Conservation (phyloP, 2,797 vertebrate species). For the Pseudochirops corinnae region DNA sequence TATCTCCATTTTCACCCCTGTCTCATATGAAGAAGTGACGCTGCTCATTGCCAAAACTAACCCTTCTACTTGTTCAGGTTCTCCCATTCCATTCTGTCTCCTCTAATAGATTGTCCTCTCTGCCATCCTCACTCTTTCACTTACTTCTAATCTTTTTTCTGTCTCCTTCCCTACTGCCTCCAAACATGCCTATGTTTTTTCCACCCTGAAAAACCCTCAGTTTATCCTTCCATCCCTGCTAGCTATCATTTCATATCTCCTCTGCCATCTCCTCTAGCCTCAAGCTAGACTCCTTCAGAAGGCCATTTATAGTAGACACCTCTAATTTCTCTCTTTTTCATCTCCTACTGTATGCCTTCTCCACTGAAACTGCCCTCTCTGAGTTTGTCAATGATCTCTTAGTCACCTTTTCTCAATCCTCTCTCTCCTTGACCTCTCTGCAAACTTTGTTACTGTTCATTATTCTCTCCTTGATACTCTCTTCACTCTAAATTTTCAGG, state of each 20-base stretch:
- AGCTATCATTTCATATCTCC: background rate
- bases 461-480: background rate
- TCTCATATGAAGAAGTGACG: background rate
- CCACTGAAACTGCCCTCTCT: background rate
- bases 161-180: background rate
- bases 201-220: background rate
- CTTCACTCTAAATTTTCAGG: background rate
- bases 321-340: background rate
- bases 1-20: background rate
- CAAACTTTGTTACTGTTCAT: background rate
- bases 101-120: background rate
- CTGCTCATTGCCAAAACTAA: background rate
- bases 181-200: background rate
- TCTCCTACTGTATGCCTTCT: background rate
- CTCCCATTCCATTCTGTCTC: background rate
- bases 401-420: background rate
- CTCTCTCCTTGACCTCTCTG: background rate
- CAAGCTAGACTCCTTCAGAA: background rate
- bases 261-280: no score
- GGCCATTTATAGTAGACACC: no score
- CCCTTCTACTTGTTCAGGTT: background rate
- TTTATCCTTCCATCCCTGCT: background rate
- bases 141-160: background rate
- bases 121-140: background rate
- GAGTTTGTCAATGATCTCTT: background rate